Conservation (phyloP, 2,888 invertebrate species). For the Agrotis puta region DNA sequence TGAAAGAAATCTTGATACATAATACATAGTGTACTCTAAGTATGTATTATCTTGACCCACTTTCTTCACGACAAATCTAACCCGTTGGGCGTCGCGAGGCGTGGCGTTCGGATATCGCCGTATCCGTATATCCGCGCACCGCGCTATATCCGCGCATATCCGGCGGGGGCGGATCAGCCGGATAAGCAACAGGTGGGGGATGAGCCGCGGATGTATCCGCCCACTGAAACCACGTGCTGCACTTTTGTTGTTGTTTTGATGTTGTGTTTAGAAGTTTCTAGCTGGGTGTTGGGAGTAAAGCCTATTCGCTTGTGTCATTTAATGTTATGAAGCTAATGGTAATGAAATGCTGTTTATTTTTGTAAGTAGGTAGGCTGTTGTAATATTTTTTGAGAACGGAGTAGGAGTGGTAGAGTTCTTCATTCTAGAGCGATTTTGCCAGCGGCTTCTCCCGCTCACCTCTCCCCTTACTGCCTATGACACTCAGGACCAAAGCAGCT, state of each 20-base stretch:
- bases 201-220: slow-evolving; percentile 87
- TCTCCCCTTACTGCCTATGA: too few species aligned
- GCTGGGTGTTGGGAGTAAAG: neutral
- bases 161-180: slow-evolving; percentile 87
- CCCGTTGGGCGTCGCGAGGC: slow-evolving; percentile 79
- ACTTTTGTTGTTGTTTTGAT: slow-evolving; percentile 44
- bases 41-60: too few species aligned
- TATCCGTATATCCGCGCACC: slow-evolving; percentile 78
- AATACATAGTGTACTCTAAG: too few species aligned
- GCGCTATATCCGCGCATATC: slow-evolving; percentile 84
- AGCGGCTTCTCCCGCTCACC: too few species aligned
- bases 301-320: neutral
- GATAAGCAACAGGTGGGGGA: slow-evolving; percentile 91
- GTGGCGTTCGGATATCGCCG: slow-evolving; percentile 77
- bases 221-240: slow-evolving; percentile 86
- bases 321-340: neutral
- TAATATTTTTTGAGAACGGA: too few species aligned
- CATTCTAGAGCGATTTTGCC: too few species aligned
- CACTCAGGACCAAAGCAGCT: too few species aligned
- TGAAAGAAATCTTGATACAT: neutral
- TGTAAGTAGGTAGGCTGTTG: neutral
- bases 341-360: neutral
- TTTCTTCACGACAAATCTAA: slow-evolving; percentile 57
- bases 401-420: too few species aligned
- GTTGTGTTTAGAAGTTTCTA: slow-evolving; percentile 8